A percentile compares a stretch with the other conserved stretches of the same genome.
These are phyloP conservation scores for Sabellastarte sp. DNA, from an alignment of 2,888 invertebrate genomes.

Conservation along the genomic window DNA sequence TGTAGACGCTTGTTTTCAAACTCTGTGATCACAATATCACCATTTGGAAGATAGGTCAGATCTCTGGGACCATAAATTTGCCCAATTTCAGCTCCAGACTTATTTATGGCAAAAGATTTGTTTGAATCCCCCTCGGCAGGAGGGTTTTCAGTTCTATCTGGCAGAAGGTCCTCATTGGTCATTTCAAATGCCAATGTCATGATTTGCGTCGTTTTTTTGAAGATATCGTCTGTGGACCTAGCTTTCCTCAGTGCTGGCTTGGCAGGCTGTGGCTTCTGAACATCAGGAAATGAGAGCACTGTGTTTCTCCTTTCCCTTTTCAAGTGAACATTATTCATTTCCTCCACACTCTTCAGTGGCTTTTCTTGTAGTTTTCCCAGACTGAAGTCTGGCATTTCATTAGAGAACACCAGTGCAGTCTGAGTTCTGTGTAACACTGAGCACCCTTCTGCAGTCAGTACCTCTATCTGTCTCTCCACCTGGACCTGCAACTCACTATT, in stretches of 20 bases:
- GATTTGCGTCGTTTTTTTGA: not conserved
- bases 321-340: too few species aligned
- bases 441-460: not conserved
- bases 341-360: too few species aligned
- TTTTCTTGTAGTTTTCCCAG: too few species aligned
- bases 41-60: slow-evolving; percentile 6
- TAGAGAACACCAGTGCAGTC: too few species aligned
- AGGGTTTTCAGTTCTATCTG: not conserved
- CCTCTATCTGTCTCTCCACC: not conserved
- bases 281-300: too few species aligned
- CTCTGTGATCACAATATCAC: slow-evolving; percentile 4
- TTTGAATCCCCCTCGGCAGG: not conserved
- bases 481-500: too few species aligned
- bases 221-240: not conserved
- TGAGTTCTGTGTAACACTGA: too few species aligned
- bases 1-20: slow-evolving; percentile 5
- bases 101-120: not conserved
- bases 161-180: not conserved
- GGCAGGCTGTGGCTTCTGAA: too few species aligned
- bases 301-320: too few species aligned
- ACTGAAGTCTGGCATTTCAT: too few species aligned
- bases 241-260: too few species aligned
- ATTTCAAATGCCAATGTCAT: not conserved
- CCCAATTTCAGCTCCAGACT: not conserved
- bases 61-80: not conserved